phyloP scores from a whole-genome alignment of 2,888 invertebrate genomes.

The Candidula unifasciata region DNA sequence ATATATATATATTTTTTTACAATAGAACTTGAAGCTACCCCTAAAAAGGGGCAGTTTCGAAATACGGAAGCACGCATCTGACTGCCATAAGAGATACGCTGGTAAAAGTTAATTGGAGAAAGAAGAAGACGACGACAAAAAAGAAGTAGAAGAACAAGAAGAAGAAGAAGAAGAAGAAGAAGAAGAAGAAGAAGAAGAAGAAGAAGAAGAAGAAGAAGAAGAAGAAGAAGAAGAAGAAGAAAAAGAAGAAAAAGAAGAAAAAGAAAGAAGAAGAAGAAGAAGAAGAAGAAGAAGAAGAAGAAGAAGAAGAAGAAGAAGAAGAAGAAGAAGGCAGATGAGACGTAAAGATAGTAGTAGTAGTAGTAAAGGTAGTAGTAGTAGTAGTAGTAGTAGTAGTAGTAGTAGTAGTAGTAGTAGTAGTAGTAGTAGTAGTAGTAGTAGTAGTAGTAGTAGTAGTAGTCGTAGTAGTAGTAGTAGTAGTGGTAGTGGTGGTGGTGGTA shows the following conservation, averaged over 20 bases:
- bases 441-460: neutral
- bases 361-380: neutral
- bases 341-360: neutral
- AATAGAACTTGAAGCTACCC: no score
- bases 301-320: conserved; percentile 22
- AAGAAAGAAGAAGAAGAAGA: neutral
- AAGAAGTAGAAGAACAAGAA: no score
- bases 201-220: conserved; percentile 25
- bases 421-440: neutral
- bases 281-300: conserved; percentile 17
- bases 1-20: no score
- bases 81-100: no score
- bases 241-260: conserved; percentile 5
- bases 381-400: neutral
- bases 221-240: conserved; percentile 4
- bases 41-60: no score
- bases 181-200: conserved; percentile 17
- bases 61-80: no score
- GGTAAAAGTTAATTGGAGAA: neutral
- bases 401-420: neutral
- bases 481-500: neutral
- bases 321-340: conserved; percentile 17
- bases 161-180: conserved; percentile 26
- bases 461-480: neutral
- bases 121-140: no score